A percentile compares a stretch with the other conserved stretches of the same genome.
These are phyloP conservation scores for Drosophila ficusphila DNA, from an alignment of 1,140 invertebrate species.

Conservation along the genomic window DNA sequence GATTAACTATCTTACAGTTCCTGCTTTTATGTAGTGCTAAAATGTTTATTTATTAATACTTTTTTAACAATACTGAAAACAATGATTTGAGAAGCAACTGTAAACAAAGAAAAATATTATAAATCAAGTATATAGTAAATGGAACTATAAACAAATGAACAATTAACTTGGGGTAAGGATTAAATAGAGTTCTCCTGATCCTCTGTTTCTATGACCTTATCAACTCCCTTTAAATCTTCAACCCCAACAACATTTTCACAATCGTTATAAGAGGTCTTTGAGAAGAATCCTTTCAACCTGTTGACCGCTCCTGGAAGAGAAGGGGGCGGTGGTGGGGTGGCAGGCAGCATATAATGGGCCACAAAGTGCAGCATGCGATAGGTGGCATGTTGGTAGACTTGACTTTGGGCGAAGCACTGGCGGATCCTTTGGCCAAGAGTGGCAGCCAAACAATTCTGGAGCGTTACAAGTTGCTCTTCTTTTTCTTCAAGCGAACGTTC, in stretches of 20 bases:
- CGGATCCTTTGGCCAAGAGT: constrained; percentile 69
- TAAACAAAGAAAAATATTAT: background rate
- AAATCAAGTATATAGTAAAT: background rate
- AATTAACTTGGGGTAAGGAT: background rate
- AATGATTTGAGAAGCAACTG: constrained; percentile 12
- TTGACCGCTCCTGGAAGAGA: constrained; percentile 34
- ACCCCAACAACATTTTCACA: background rate
- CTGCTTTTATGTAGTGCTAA: no score
- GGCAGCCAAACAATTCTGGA: constrained; percentile 68
- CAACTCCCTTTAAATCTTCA: background rate
- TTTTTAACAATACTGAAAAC: background rate
- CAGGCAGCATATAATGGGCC: constrained; percentile 65
- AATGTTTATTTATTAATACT: no score
- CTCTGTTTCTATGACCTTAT: background rate
- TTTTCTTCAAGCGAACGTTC: constrained; percentile 28
- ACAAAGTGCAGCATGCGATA: constrained; percentile 65
- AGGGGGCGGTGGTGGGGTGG: constrained; percentile 44
- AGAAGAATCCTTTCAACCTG: constrained; percentile 33
- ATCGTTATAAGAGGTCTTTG: background rate
- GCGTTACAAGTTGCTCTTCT: constrained; percentile 42
- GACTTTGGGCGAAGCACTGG: constrained; percentile 52
- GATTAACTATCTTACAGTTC: no score
- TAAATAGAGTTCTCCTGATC: background rate
- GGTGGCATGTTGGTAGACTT: constrained; percentile 61
- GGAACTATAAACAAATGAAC: background rate